These are phyloP conservation scores for Gavia stellata DNA, from an alignment of 2,113 vertebrate genomes.

Conservation along the genomic window DNA sequence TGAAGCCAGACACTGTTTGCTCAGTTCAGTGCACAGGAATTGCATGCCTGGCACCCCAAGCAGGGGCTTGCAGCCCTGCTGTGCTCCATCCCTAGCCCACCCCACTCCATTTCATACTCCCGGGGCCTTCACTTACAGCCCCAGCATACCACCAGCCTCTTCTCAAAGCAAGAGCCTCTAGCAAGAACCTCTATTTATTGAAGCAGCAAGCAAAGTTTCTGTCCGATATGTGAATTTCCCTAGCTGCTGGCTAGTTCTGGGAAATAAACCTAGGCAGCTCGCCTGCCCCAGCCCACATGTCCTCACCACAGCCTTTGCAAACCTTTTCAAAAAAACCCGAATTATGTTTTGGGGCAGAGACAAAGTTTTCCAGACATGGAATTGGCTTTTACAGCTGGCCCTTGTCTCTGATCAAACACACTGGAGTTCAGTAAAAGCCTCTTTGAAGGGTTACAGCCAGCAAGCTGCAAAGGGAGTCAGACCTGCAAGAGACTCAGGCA, in stretches of 20 bases:
- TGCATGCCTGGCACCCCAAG: not conserved
- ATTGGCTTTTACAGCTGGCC: not conserved
- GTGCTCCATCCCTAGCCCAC: not conserved
- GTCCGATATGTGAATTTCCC: not conserved
- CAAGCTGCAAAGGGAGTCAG: not conserved
- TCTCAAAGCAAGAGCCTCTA: not conserved
- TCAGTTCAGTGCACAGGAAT: not conserved
- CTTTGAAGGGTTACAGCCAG: not conserved
- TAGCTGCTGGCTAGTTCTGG: not conserved
- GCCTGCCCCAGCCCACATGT: not conserved
- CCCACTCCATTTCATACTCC: not conserved
- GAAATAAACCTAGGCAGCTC: not conserved
- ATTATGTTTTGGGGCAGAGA: not conserved
- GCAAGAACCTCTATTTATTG: not conserved
- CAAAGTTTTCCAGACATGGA: not conserved
- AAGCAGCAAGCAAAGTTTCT: not conserved
- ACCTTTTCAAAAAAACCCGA: not conserved
- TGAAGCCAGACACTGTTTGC: not conserved
- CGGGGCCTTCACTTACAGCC: not conserved
- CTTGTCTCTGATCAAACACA: not conserved
- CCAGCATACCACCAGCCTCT: not conserved
- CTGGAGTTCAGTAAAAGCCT: not conserved
- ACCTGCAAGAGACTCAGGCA: not conserved
- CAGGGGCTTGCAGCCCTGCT: not conserved
- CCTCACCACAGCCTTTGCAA: not conserved